phyloP scores from a whole-genome alignment of 2,113 vertebrate species.

The Pangasianodon hypophthalmus region DNA sequence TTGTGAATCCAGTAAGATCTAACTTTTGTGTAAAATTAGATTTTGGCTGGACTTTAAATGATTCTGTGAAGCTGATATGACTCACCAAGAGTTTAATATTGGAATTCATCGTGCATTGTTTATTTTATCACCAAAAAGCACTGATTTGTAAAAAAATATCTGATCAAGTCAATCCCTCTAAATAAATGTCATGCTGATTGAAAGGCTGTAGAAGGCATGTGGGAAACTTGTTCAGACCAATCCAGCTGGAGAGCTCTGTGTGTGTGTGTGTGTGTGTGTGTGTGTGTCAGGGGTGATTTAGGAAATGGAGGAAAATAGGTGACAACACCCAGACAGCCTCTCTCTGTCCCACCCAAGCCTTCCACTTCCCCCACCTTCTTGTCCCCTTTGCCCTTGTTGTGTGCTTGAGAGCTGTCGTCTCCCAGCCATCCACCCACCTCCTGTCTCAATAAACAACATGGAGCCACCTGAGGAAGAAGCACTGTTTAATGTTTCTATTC shows the following conservation, averaged over 20 bases:
- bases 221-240: conserved; percentile 21
- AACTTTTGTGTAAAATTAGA: neutral
- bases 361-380: conserved; percentile 7
- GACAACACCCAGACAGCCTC: conserved; percentile 49
- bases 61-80: neutral
- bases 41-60: neutral
- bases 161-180: neutral
- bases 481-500: conserved; percentile 37
- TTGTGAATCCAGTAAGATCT: neutral
- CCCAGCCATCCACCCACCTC: conserved; percentile 8
- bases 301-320: conserved; percentile 52
- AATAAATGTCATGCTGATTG: conserved; percentile 10
- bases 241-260: conserved; percentile 28
- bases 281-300: conserved; percentile 29
- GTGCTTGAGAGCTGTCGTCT: conserved; percentile 32
- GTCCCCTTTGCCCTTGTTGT: neutral
- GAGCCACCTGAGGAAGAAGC: conserved; percentile 44
- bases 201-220: neutral
- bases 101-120: neutral
- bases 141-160: neutral
- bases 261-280: conserved; percentile 18
- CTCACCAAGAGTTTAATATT: neutral
- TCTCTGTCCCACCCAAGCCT: conserved; percentile 34
- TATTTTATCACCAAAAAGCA: neutral
- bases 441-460: conserved; percentile 46